Percentiles rank a stretch among this genome's conserved stretches.
Evolutionary conservation across 2,113 vertebrate genomes (phyloP).

Genomic region (Ctenodactylus gundi): DNA sequence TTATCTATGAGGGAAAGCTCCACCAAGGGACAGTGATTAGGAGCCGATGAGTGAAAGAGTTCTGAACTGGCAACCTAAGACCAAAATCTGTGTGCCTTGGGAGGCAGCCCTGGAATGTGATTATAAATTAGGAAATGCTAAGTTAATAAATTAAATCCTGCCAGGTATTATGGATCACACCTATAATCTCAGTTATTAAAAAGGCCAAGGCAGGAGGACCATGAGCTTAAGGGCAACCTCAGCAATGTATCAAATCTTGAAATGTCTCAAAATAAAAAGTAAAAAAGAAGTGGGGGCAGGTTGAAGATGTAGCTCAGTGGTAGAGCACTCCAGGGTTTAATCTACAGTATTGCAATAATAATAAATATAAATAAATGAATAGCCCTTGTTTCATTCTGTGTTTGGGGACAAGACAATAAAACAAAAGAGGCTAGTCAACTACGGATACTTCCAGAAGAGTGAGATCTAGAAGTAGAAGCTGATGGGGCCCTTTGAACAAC

Average conservation of each 20-base stretch:
- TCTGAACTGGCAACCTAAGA: neutral
- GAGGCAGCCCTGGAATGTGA: neutral
- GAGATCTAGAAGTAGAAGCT: neutral
- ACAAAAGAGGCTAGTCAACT: neutral
- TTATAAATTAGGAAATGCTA: neutral
- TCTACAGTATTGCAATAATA: neutral
- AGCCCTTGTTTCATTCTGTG: neutral
- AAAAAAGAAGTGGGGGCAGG: too few relatives aligned
- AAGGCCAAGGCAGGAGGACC: neutral
- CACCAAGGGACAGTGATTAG: neutral
- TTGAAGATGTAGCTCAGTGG: neutral
- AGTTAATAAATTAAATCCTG: neutral
- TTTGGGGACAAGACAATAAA: neutral
- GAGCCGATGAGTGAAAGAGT: neutral
- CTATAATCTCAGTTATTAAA: too few relatives aligned
- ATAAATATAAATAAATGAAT: neutral
- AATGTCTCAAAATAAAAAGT: neutral
- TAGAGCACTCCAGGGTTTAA: neutral
- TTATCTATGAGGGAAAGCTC: neutral
- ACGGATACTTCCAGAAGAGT: slow-evolving; percentile 8
- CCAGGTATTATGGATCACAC: neutral
- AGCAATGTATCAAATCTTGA: neutral
- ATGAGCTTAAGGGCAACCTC: neutral
- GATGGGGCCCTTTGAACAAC: neutral
- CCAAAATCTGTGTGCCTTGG: neutral